Conservation (phyloP, 2,888 invertebrate species). For the Blastobasis adustella region DNA sequence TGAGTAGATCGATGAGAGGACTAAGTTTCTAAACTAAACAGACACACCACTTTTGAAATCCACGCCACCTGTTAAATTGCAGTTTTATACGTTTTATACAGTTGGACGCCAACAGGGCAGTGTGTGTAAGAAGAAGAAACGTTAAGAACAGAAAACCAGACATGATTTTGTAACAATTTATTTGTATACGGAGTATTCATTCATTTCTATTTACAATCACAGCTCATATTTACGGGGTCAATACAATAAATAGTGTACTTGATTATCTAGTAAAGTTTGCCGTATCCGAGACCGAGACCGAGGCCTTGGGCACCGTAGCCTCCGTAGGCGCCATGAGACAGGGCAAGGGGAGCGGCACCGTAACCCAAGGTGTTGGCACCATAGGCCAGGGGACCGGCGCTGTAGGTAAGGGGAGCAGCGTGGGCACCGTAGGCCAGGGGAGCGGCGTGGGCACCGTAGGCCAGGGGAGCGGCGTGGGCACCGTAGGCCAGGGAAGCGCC, state of each 20-base stretch:
- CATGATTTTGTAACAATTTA: no score
- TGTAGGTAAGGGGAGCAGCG: slow-evolving; percentile 6
- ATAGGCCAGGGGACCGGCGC: slow-evolving; percentile 11
- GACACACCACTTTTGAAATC: no score
- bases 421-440: slow-evolving; percentile 20
- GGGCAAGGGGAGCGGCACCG: slow-evolving; percentile 15
- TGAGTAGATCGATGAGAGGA: no score
- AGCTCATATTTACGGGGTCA: slow-evolving; percentile 23
- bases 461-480: slow-evolving; percentile 20
- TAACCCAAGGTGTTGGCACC: slow-evolving; percentile 9
- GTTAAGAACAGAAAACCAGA: no score
- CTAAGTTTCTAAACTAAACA: no score
- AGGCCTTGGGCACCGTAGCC: slow-evolving; percentile 21
- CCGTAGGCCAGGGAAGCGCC: slow-evolving; percentile 29
- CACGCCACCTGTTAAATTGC: no score
- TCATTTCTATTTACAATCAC: slow-evolving; percentile 25
- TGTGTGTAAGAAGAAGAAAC: no score
- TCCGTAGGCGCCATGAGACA: slow-evolving; percentile 5
- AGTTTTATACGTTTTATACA: no score
- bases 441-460: slow-evolving; percentile 12
- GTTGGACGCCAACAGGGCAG: no score
- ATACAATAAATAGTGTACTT: slow-evolving; percentile 23
- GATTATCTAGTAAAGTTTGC: slow-evolving; percentile 12
- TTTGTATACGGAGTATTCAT: not conserved
- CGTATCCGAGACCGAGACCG: slow-evolving; percentile 12